Evolutionary conservation across 1,140 invertebrate species (phyloP), one percentile per base, ranked within the genome.

Genomic region (Camponotus pennsylvanicus): DNA sequence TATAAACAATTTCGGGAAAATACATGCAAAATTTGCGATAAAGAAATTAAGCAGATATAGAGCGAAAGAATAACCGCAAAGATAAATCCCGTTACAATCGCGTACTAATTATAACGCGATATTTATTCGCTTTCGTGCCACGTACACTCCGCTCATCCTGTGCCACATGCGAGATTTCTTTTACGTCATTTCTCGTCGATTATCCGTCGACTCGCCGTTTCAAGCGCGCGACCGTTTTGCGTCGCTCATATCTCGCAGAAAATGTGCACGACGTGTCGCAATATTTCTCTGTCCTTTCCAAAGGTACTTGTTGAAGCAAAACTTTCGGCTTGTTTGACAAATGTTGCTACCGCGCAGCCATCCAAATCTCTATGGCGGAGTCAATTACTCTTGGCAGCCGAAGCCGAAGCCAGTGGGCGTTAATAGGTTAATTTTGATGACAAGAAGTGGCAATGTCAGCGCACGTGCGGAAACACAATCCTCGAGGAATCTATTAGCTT

Each of bases 371-470:
- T 66, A 90, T 86, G 79, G 79, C 90, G 27, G 52, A 86, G 90
- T 67, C 90, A 85, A 91, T 91, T 90, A 91, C 86, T 88, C 90
- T 91, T 91, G 90, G 89, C 90, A 91, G 57, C 55, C 71, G 15
- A 85, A 78, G 63, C 49, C 66, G 61, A 76, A 52, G 49, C 49
- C 78, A 76, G 90, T 90, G 90, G 90, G 87, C 90, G 90, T 91
- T 90, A 90, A 91, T 90, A 78, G 87, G 86, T 91, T 91, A 91
- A 91, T 91, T 90, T 40, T 52, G 90, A 88, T 90, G 90, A 91
- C 90, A 90, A 90, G 89, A 77, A 82, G 63, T 61, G 57, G 45
- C 89, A 88, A 88, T 84, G 89, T 83, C 89, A 90, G 77, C 82
- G 78, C 15, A 52, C 75, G 18, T 64, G 49, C 32, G 42, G 71